Conservation (phyloP, 2,888 invertebrate species). For the Heliconius hortense region DNA sequence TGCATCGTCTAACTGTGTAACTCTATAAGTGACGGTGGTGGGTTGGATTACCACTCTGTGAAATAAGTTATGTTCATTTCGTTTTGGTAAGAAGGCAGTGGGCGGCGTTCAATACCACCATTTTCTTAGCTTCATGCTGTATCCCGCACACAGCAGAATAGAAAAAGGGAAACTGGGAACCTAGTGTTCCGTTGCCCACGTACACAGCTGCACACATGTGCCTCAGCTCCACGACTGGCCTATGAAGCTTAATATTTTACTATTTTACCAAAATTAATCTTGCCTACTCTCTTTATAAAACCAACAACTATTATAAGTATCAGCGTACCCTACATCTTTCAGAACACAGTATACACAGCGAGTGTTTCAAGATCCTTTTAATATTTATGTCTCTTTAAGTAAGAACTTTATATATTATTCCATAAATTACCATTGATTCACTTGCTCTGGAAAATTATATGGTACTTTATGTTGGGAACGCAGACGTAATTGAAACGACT, state of each 20-base stretch:
- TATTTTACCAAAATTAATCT: not conserved
- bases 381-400: slow-evolving; percentile 35
- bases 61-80: no score
- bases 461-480: not conserved
- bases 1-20: no score
- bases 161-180: no score
- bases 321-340: not conserved
- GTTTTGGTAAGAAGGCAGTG: no score
- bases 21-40: not conserved
- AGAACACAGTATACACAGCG: slow-evolving; percentile 1
- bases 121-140: no score
- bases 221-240: no score
- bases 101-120: no score
- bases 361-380: slow-evolving; percentile 28
- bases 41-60: not conserved
- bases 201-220: no score
- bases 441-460: slow-evolving; percentile 27
- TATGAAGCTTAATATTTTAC: not conserved
- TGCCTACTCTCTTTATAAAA: not conserved
- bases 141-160: no score
- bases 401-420: slow-evolving; percentile 36
- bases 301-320: not conserved
- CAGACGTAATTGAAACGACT: not conserved
- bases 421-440: slow-evolving; percentile 39
- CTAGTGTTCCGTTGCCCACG: no score